These are phyloP conservation scores for Lanistes nyassanus DNA, from an alignment of 1,140 invertebrate species.

Conservation along the genomic window DNA sequence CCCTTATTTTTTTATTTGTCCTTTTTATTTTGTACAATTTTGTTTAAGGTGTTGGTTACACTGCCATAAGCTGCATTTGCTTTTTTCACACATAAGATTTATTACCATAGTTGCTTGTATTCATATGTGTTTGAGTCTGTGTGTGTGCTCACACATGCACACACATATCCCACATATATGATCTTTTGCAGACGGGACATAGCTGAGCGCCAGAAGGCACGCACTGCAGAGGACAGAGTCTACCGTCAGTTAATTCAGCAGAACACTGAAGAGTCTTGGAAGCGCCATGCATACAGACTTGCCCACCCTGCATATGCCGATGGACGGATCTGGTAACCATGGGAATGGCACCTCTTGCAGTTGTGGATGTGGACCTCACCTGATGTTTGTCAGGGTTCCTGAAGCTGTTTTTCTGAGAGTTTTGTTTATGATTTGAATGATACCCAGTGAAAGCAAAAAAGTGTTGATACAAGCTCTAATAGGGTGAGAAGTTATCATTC, in stretches of 20 bases:
- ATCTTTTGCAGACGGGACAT: constrained; percentile 44
- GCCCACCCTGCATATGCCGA: constrained; percentile 61
- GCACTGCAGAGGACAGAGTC: constrained; percentile 43
- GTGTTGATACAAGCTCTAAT: no score
- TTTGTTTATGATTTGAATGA: no score
- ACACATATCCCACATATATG: not conserved
- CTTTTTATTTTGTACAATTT: no score
- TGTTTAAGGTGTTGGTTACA: no score
- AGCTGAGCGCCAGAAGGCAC: constrained; percentile 35
- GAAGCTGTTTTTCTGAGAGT: no score
- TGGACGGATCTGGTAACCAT: constrained; percentile 53
- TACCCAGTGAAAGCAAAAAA: no score
- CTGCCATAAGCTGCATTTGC: no score
- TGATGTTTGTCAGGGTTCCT: no score
- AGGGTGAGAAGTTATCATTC: no score
- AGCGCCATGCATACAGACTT: constrained; percentile 57
- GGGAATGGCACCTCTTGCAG: not conserved
- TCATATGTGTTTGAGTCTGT: not conserved
- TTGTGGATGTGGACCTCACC: no score
- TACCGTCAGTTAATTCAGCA: constrained; percentile 50
- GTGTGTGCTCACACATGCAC: not conserved
- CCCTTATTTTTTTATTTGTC: no score
- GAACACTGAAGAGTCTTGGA: constrained; percentile 52
- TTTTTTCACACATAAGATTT: no score
- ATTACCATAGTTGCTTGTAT: not conserved